These are phyloP conservation scores for Oryzias javanicus DNA, from an alignment of 2,113 vertebrate genomes.

Conservation along the genomic window DNA sequence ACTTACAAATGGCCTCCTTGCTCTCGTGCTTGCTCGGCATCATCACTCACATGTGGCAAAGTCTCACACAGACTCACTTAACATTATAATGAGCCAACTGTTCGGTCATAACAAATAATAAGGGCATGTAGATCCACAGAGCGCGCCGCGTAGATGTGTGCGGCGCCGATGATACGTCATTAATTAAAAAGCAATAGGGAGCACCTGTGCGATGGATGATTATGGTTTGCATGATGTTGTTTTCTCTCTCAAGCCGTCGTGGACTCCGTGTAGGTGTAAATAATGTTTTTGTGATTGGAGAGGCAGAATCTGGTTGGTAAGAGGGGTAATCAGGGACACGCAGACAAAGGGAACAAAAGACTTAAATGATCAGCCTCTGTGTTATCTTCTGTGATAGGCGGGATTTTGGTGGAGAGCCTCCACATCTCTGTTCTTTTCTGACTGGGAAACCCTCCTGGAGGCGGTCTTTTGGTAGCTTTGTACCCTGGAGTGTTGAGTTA, in stretches of 20 bases:
- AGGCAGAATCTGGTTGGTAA: slow-evolving; percentile 33
- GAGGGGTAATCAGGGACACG: slow-evolving; percentile 29
- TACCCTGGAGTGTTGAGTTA: slow-evolving; percentile 28
- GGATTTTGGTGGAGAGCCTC: slow-evolving; percentile 3
- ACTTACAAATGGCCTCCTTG: too few species aligned
- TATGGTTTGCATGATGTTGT: slow-evolving; percentile 54
- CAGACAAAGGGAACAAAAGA: slow-evolving; percentile 11
- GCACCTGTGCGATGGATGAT: slow-evolving; percentile 67
- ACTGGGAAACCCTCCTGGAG: slow-evolving; percentile 30
- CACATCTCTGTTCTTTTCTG: slow-evolving; percentile 8
- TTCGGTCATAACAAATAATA: slow-evolving; percentile 69
- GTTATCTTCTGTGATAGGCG: slow-evolving; percentile 30
- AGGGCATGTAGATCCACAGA: slow-evolving; percentile 36
- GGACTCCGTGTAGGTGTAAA: not conserved
- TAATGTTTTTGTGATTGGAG: slow-evolving; percentile 37
- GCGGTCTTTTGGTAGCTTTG: slow-evolving; percentile 40
- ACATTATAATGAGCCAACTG: slow-evolving; percentile 7
- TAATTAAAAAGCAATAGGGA: slow-evolving; percentile 68
- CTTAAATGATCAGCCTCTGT: slow-evolving; percentile 18
- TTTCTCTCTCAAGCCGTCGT: slow-evolving; percentile 4
- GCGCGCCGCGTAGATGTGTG: slow-evolving; percentile 29
- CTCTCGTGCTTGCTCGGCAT: too few species aligned
- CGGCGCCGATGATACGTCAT: slow-evolving; percentile 47
- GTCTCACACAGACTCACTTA: slow-evolving; percentile 3
- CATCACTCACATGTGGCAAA: slow-evolving; percentile 5